Conservation (phyloP, 1,140 invertebrate genomes). For the Ceratina japonica region DNA sequence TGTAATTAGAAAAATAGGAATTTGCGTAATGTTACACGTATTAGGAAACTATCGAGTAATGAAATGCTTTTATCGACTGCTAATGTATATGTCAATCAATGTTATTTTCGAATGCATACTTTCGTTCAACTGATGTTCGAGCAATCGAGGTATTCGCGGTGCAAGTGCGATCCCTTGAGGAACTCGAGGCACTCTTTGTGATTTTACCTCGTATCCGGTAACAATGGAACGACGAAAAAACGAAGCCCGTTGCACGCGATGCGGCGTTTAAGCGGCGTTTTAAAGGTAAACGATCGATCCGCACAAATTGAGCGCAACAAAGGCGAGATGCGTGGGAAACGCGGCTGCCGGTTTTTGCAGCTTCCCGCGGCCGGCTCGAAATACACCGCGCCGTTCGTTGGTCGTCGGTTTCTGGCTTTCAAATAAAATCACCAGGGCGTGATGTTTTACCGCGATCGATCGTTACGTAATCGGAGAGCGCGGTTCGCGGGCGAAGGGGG, state of each 20-base stretch:
- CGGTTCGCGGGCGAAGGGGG: background rate
- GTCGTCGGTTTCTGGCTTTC: background rate
- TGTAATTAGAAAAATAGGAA: too few species aligned
- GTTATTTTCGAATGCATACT: too few species aligned
- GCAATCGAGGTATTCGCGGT: background rate
- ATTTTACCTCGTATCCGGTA: background rate
- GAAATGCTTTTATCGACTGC: too few species aligned
- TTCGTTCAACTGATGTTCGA: background rate
- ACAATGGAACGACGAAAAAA: background rate
- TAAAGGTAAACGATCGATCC: slow-evolving; percentile 16
- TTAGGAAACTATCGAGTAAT: too few species aligned
- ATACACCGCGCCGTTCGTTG: background rate
- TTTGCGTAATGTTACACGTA: too few species aligned
- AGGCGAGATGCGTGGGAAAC: slow-evolving; percentile 8
- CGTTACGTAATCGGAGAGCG: background rate
- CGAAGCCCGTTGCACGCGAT: slow-evolving; percentile 17
- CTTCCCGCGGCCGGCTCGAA: background rate
- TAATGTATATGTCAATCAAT: too few species aligned
- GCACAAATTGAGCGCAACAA: slow-evolving; percentile 14
- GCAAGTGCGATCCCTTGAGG: background rate
- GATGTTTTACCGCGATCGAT: slow-evolving; percentile 26
- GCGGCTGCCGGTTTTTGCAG: slow-evolving; percentile 10
- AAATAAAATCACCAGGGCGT: slow-evolving; percentile 33
- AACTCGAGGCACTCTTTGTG: background rate
- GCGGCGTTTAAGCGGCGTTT: slow-evolving; percentile 26